Conservation (phyloP, 2,113 vertebrate genomes). For the Hymenochirus boettgeri region DNA sequence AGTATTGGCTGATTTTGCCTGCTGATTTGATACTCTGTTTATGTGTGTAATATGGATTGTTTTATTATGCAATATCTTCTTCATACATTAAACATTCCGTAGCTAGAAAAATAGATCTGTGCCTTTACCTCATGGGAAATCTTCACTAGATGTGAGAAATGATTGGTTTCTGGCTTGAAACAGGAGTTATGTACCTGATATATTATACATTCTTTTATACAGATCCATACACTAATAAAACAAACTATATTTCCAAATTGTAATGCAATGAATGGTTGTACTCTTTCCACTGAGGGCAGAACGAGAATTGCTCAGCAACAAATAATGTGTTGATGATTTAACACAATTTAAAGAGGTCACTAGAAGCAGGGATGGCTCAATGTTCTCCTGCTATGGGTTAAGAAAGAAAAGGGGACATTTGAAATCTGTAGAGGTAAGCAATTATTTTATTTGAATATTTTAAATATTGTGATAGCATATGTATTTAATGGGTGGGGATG, state of each 20-base stretch:
- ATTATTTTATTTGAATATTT: too few species aligned
- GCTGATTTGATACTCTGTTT: conserved; percentile 12
- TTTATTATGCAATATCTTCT: conserved; percentile 24
- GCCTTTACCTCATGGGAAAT: conserved; percentile 23
- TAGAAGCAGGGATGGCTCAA: too few species aligned
- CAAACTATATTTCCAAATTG: not conserved
- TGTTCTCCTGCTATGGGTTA: too few species aligned
- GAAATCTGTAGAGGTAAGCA: too few species aligned
- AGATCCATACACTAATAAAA: not conserved
- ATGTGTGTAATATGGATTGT: conserved; percentile 22
- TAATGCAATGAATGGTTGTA: not conserved
- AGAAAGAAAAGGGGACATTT: too few species aligned
- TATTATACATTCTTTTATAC: conserved; percentile 8
- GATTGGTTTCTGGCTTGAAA: conserved; percentile 39
- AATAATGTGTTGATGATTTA: too few species aligned
- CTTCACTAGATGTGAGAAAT: conserved; percentile 30
- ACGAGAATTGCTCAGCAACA: not conserved
- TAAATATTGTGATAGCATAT: too few species aligned
- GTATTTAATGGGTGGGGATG: too few species aligned
- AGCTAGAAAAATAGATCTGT: conserved; percentile 20
- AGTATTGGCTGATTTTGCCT: not conserved
- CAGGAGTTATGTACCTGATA: conserved; percentile 26
- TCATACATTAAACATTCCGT: conserved; percentile 31
- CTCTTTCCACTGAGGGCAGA: not conserved
- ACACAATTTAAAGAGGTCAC: too few species aligned